Base-by-base conservation (phyloP, 2,797 vertebrate genomes). In the Sorex maritimensis region DNA sequence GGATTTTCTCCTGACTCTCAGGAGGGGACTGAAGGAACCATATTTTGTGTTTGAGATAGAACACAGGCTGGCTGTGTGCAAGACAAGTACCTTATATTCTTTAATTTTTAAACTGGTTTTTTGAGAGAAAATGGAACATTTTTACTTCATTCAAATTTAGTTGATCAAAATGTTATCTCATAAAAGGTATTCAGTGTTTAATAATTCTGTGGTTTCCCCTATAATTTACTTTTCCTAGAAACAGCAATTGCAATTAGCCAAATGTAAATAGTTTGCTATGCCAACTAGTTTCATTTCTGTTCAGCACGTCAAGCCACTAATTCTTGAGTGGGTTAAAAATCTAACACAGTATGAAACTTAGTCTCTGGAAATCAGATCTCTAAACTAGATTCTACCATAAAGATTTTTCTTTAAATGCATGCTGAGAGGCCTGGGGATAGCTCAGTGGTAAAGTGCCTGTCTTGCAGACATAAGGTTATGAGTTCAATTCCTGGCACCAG, bases 201-300 rank as follows among this genome's bases (percentile, higher is more conserved):
- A 86, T 68, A 95, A 91, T 73, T 74, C 24, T 61, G 68, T 81
- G 38, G 23, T 82, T 44, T 93, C 89, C 68, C 28, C 46, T 67
- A 38, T 75, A 69, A 90, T 74, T 79, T 92, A 86, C 19, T 86
- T 88, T 81, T 61, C 69, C 65, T 63, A 89, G 41, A 81, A 89
- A 34, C 15, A 93, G 30, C 67, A 71, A 94, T 86, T 71, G 49
- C 55, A 61, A 63, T 81, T 87, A 86, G 74, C 2, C 19, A 84
- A 63, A 89, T 89, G 38, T 67, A 81, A 63, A 63, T 67, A 80
- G 21, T 58, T 74, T 86, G 24, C 6, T 5, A 78, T 15, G 24
- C 69, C 49, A 81, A 74, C 44, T n/a, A 38, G 72, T 88, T n/a
- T 80, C 73, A 86, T 63, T 92, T 91, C 61, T 52, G 21, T 88